phyloP scores from a whole-genome alignment of 2,888 invertebrate genomes.

The Gymnosoma rotundatum region DNA sequence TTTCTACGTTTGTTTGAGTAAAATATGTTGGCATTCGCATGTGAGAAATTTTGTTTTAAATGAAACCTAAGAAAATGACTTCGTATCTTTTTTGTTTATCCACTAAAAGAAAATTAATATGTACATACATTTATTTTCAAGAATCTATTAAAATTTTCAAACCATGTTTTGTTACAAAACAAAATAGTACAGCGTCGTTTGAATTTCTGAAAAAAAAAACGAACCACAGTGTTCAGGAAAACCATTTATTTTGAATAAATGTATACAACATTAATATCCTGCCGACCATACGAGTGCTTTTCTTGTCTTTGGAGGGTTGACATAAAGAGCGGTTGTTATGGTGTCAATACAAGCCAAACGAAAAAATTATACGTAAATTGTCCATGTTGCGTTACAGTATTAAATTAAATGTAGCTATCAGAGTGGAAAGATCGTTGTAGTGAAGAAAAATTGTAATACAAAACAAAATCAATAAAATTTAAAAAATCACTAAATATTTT shows the following conservation, averaged over 20 bases:
- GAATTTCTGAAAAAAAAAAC: too few species aligned
- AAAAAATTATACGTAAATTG: constrained; percentile 50
- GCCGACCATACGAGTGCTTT: constrained; percentile 50
- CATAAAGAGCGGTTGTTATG: constrained; percentile 66
- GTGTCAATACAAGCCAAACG: constrained; percentile 55
- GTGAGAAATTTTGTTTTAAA: too few species aligned
- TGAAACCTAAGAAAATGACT: not conserved
- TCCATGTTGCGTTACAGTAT: constrained; percentile 41
- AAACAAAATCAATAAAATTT: constrained; percentile 29
- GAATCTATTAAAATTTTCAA: too few species aligned
- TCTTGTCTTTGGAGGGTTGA: constrained; percentile 32
- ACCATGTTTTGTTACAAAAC: too few species aligned
- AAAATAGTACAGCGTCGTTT: too few species aligned
- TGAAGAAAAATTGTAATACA: constrained; percentile 3
- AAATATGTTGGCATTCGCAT: not conserved
- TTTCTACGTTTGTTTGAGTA: not conserved
- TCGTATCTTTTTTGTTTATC: too few species aligned
- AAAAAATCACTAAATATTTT: not conserved
- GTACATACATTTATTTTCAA: too few species aligned
- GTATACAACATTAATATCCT: constrained; percentile 27
- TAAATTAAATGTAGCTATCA: constrained; percentile 31
- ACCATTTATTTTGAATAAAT: constrained; percentile 3
- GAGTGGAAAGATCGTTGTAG: constrained; percentile 46
- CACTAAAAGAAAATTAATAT: too few species aligned
- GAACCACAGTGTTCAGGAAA: not conserved